Base-by-base conservation (phyloP, 2,113 vertebrate species). In the Pampusana beccarii region DNA sequence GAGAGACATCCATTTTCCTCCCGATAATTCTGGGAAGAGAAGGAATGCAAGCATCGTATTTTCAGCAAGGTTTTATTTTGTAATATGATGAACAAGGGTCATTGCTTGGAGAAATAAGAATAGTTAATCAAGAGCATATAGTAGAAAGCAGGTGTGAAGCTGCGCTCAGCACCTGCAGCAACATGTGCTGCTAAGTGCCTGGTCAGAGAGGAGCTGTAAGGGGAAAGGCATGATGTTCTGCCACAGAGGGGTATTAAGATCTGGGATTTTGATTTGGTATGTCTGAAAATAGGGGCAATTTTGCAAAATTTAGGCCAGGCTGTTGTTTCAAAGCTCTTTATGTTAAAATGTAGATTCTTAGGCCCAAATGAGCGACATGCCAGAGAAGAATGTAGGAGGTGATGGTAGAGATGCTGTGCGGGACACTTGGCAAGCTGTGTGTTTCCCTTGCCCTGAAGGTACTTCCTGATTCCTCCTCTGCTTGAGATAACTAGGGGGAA, bases 41-140 rank as follows among this genome's bases (percentile, higher is more conserved):
- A 94, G 56, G 80, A 94, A 92, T 78, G 72, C 60, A 62, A 58
- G 77, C 73, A 38, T 79, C 9, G 0, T 89, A 89, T 96, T 96
- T 96, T 92, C 80, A 93, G 80, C 53, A 89, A 72, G 77, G 51
- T 92, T 95, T 95, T 95, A 93, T 96, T 94, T 94, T 78, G 84
- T 85, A 13, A 90, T 90, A 91, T 89, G 86, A 87, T 81, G 62
- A 91, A 53, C 80, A 92, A 70, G 86, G 71, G 86, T 91, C 77
- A 89, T 87, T 95, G 87, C 78, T 72, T 18, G 29, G 40, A 91
- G 87, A 92, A 95, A 90, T 58, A 66, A 53, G 71, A 80, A 2
- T 46, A 90, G 89, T 94, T 87, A 86, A 51, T 96, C 92, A 94
- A 77, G 81, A 85, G 25, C 61, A 36, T 64, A 20, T 2, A 77